phyloP scores from a whole-genome alignment of 2,888 invertebrate species.

The Theretra japonica region DNA sequence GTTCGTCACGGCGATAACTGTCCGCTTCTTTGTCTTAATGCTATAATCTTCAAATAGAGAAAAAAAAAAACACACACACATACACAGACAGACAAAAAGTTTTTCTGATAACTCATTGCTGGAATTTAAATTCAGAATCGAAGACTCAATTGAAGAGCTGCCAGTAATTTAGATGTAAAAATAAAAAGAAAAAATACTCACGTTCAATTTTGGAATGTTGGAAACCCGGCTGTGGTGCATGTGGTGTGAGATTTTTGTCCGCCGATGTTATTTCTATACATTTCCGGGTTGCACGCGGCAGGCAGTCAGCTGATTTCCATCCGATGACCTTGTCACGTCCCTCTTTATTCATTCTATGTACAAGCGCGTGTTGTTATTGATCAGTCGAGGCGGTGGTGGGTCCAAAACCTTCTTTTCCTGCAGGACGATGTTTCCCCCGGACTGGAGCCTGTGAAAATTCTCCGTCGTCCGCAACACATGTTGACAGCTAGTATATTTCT shows the following conservation, averaged over 20 bases:
- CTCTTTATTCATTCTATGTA: slow-evolving; percentile 74
- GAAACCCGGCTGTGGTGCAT: slow-evolving; percentile 16
- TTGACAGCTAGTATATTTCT: slow-evolving; percentile 76
- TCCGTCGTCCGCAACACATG: slow-evolving; percentile 81
- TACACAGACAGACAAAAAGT: neutral
- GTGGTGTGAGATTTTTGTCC: slow-evolving; percentile 36
- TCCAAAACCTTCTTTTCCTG: slow-evolving; percentile 72
- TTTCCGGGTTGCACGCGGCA: slow-evolving; percentile 73
- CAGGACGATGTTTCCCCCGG: slow-evolving; percentile 80
- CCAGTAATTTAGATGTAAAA: slow-evolving; percentile 36
- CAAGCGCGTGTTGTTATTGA: slow-evolving; percentile 64
- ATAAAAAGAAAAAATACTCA: slow-evolving; percentile 55
- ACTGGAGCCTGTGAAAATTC: slow-evolving; percentile 73
- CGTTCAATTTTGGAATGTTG: slow-evolving; percentile 50
- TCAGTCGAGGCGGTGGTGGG: slow-evolving; percentile 35
- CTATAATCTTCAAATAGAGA: slow-evolving; percentile 28
- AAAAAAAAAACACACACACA: slow-evolving; percentile 12
- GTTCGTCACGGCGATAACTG: slow-evolving; percentile 63
- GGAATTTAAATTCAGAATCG: slow-evolving; percentile 20
- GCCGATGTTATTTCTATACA: slow-evolving; percentile 54
- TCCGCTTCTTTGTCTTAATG: slow-evolving; percentile 50
- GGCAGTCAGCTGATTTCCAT: slow-evolving; percentile 79
- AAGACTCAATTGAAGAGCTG: slow-evolving; percentile 12
- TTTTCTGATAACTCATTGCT: neutral
- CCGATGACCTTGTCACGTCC: slow-evolving; percentile 76